These are phyloP conservation scores for Sturnus vulgaris DNA, from an alignment of 2,113 vertebrate genomes.

Conservation along the genomic window DNA sequence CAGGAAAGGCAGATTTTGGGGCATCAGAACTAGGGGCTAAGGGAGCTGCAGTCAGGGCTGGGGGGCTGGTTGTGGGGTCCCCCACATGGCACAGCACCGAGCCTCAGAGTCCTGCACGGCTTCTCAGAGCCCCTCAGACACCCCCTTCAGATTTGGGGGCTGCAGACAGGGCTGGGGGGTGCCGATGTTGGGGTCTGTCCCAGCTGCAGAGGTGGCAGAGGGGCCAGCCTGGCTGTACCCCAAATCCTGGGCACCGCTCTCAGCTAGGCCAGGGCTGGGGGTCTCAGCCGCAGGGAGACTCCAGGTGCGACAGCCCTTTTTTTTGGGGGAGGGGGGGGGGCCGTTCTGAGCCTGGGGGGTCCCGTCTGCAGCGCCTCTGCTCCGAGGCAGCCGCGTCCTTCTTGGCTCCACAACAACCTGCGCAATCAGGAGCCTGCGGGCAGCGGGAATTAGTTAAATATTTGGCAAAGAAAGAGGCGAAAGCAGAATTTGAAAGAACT, in stretches of 20 bases:
- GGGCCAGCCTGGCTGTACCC: neutral
- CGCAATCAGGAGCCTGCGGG: neutral
- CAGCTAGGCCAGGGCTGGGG: neutral
- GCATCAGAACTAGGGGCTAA: neutral
- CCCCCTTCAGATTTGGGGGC: neutral
- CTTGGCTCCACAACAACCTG: neutral
- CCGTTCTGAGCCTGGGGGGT: neutral
- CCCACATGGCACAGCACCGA: too few species aligned
- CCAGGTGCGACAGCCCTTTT: neutral
- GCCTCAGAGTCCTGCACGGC: neutral
- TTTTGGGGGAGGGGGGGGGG: neutral
- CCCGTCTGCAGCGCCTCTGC: neutral
- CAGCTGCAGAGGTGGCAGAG: too few species aligned
- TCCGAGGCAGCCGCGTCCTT: neutral
- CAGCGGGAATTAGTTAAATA: constrained; percentile 1
- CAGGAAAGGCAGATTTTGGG: neutral
- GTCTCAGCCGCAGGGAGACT: neutral
- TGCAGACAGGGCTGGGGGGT: neutral
- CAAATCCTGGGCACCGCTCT: neutral
- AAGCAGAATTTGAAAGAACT: neutral
- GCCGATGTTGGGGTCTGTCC: neutral
- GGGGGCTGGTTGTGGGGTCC: neutral
- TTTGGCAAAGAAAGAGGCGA: neutral
- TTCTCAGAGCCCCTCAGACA: neutral
- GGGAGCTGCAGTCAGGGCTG: too few species aligned